phyloP scores from a whole-genome alignment of 2,113 vertebrate species.

The Myanophis thanlyinensis region DNA sequence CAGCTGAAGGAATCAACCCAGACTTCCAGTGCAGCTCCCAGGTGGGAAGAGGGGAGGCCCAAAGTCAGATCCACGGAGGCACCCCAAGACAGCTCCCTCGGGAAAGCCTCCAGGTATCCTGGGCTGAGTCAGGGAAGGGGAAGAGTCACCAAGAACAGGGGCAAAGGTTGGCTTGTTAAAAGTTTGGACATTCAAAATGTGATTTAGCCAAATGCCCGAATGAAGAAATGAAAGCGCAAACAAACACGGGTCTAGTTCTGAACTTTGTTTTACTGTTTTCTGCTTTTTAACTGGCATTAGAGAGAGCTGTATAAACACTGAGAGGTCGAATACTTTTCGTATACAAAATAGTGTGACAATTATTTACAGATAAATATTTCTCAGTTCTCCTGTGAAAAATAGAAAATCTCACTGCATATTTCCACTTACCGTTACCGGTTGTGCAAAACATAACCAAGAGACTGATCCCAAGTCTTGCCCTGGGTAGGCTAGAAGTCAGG shows the following conservation, averaged over 20 bases:
- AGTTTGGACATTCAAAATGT: not conserved
- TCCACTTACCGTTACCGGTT: not conserved
- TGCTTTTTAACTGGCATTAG: not conserved
- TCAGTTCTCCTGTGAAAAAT: not conserved
- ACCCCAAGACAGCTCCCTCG: not conserved
- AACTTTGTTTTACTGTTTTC: not conserved
- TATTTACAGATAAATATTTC: not conserved
- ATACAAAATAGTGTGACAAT: not conserved
- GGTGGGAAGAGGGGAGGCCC: not conserved
- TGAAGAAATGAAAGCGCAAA: not conserved
- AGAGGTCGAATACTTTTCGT: not conserved
- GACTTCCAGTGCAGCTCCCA: not conserved
- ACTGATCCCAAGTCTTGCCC: not conserved
- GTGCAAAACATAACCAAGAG: not conserved
- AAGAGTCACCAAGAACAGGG: not conserved
- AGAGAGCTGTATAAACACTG: not conserved
- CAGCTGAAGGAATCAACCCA: not conserved
- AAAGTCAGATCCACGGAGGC: not conserved
- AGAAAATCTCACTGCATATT: not conserved
- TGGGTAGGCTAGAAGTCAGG: constrained; percentile 23
- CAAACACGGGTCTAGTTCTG: not conserved
- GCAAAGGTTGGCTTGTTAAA: not conserved
- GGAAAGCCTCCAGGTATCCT: not conserved
- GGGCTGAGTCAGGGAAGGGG: not conserved
- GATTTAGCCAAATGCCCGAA: not conserved